Evolutionary conservation across 1,140 invertebrate species (phyloP).

Genomic region (Sarcophaga bullata): DNA sequence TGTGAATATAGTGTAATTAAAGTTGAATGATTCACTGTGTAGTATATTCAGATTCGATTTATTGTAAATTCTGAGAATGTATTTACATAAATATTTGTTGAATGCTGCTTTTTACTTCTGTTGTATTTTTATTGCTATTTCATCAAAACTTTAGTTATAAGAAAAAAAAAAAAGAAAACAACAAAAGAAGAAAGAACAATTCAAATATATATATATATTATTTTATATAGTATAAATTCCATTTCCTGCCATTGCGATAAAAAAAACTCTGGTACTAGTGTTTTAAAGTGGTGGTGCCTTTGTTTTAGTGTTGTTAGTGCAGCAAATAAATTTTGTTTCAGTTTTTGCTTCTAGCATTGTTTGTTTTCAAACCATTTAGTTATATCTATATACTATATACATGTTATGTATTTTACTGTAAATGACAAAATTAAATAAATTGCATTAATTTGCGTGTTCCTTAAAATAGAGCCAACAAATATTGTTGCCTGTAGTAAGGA

Average conservation of each 20-base stretch:
- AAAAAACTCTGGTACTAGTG: background rate
- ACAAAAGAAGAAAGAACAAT: no score
- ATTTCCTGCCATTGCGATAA: conserved; percentile 37
- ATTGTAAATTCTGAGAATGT: no score
- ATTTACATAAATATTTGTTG: background rate
- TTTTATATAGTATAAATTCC: conserved; percentile 27
- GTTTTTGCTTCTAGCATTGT: background rate
- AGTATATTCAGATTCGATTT: no score
- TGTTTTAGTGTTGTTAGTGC: background rate
- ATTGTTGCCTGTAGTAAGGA: no score
- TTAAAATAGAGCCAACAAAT: no score
- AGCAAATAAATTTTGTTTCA: conserved; percentile 11
- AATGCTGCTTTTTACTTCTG: background rate
- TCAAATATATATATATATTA: no score
- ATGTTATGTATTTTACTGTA: no score
- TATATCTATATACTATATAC: background rate
- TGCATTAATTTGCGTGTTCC: no score
- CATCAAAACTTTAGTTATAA: background rate
- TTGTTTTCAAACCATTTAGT: background rate
- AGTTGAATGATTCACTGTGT: no score
- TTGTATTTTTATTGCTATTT: conserved; percentile 16
- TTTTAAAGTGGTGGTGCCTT: background rate
- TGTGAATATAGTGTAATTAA: no score
- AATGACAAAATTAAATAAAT: no score
- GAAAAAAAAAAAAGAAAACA: no score